Evolutionary conservation across 1,140 invertebrate species (phyloP), one percentile per base, ranked within the genome.

Genomic region (Neuroterus valhalla): DNA sequence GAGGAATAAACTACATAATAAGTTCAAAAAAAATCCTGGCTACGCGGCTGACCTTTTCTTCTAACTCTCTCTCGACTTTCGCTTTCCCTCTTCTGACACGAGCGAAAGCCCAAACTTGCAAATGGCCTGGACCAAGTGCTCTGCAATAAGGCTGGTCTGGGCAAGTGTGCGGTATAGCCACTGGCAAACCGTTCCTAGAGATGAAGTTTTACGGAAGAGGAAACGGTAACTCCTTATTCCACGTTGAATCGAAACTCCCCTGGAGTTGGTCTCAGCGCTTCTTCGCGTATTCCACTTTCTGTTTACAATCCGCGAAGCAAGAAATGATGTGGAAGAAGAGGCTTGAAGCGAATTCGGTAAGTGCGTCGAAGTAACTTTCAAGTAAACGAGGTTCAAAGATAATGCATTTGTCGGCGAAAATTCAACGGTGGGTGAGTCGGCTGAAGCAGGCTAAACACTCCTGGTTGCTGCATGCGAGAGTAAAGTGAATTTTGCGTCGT

Each of bases 21-120:
- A n/a, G n/a, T n/a, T n/a, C n/a, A n/a, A n/a, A n/a, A n/a, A n/a
- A n/a, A n/a, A n/a, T n/a, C n/a, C n/a, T n/a, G n/a, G n/a, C n/a
- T n/a, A n/a, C n/a, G n/a, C n/a, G n/a, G n/a, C n/a, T n/a, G n/a
- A n/a, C n/a, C n/a, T n/a, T n/a, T 21, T 0, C 48, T 21, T 55
- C 21, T 55, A 2, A 14, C 50, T 55, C 50, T 21, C 14, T 23
- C 17, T 5, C 23, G 19, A 23, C 17, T 11, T 19, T 55, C 50
- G 26, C 21, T 62, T 26, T 1, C 55, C n/a, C 31, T 62, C 6
- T 2, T 23, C 55, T 62, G 55, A 23, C 55, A 62, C 26, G 23
- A 62, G 55, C 6, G 55, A 62, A 62, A 62, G n/a, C 55, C 14
- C 23, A 23, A 62, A 14, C 26, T 62, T 62, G 55, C 55, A 62